Conservation (phyloP, 2,888 invertebrate genomes). For the Augochlorella aurata region DNA sequence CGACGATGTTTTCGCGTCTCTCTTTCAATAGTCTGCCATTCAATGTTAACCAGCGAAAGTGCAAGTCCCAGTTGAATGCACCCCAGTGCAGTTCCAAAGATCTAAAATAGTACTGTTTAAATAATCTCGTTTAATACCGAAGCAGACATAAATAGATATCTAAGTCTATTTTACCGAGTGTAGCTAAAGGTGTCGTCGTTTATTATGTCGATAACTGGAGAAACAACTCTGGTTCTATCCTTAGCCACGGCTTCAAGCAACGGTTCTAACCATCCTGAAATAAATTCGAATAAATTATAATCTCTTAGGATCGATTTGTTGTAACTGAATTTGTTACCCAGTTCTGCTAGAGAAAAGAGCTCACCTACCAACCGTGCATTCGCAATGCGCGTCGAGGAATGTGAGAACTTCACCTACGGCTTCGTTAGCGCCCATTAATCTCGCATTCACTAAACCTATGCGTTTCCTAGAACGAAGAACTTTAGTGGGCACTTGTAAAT, state of each 20-base stretch:
- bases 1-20: slow-evolving; percentile 86
- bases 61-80: slow-evolving; percentile 98
- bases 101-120: slow-evolving; percentile 82
- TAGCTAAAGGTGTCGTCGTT: slow-evolving; percentile 98
- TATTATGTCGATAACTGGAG: slow-evolving; percentile 96
- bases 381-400: slow-evolving; percentile 97
- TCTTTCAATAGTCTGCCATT: slow-evolving; percentile 86
- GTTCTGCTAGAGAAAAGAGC: slow-evolving; percentile 56
- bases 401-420: slow-evolving; percentile 91
- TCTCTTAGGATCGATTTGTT: not conserved
- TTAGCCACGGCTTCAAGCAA: slow-evolving; percentile 86
- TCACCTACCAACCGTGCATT: slow-evolving; percentile 90
- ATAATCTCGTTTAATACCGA: not conserved
- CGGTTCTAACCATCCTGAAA: slow-evolving; percentile 89
- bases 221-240: slow-evolving; percentile 87
- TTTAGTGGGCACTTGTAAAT: slow-evolving; percentile 85
- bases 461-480: slow-evolving; percentile 87
- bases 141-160: not conserved
- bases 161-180: slow-evolving; percentile 78
- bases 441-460: slow-evolving; percentile 91
- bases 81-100: slow-evolving; percentile 98
- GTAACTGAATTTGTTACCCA: not conserved
- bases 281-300: not conserved
- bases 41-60: slow-evolving; percentile 93
- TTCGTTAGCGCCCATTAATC: slow-evolving; percentile 89